Evolutionary conservation across 2,888 invertebrate genomes (phyloP).

Genomic region (Eumerus sabulonum): DNA sequence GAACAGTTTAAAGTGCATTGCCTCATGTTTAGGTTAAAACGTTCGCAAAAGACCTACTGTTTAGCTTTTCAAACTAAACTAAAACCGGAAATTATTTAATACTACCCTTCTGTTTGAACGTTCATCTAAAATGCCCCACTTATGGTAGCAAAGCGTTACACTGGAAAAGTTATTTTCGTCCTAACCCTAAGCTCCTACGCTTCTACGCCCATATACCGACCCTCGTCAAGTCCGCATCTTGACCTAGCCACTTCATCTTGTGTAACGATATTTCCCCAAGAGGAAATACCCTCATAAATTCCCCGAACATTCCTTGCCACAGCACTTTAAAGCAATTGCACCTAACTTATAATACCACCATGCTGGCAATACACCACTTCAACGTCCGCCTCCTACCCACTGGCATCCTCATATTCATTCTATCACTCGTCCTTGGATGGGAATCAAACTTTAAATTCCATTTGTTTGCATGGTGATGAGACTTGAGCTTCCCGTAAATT

Average conservation of each 20-base stretch:
- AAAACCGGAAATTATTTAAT: no score
- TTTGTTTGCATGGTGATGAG: constrained; percentile 61
- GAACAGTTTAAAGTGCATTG: no score
- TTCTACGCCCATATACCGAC: no score
- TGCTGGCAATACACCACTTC: background rate
- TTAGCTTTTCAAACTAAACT: no score
- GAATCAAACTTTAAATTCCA: constrained; percentile 63
- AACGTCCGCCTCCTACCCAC: background rate
- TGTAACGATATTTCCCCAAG: constrained; percentile 23
- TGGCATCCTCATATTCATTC: background rate
- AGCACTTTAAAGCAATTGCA: constrained; percentile 51
- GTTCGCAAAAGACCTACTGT: no score
- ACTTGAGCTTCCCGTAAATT: constrained; percentile 57
- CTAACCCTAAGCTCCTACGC: no score
- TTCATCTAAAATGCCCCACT: no score
- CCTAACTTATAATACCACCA: constrained; percentile 32
- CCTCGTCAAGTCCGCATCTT: constrained; percentile 27
- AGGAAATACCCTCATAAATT: constrained; percentile 56
- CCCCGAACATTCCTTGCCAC: constrained; percentile 44
- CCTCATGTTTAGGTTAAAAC: no score
- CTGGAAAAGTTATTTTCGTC: no score
- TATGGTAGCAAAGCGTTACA: no score
- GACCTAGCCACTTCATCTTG: constrained; percentile 52
- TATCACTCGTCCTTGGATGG: constrained; percentile 50
- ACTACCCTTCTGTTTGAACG: no score